A percentile compares a stretch with the other conserved stretches of the same genome.
Evolutionary conservation across 2,797 vertebrate species (phyloP).

Genomic region (Diglossa cyanea): DNA sequence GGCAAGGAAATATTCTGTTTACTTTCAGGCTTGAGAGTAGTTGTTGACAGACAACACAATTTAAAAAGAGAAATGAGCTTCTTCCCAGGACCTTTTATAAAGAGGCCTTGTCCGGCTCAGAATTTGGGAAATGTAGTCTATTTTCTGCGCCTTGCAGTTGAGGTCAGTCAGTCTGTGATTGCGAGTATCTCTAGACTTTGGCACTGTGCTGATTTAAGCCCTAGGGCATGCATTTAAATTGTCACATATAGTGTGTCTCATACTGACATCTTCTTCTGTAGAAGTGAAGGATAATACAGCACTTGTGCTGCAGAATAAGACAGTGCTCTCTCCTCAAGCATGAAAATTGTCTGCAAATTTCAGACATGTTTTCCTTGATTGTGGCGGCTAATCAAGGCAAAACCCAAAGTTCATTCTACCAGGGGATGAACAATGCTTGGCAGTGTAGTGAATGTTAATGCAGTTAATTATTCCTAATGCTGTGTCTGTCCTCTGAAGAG

Average conservation of each 20-base stretch:
- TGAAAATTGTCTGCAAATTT: conserved; percentile 64
- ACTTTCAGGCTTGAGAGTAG: conserved; percentile 9
- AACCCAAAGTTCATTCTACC: conserved; percentile 75
- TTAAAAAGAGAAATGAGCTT: conserved; percentile 43
- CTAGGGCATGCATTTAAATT: conserved; percentile 68
- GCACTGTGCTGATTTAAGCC: conserved; percentile 52
- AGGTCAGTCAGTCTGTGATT: conserved; percentile 60
- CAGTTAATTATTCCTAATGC: conserved; percentile 81
- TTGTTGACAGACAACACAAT: conserved; percentile 11
- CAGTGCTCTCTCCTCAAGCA: conserved; percentile 33
- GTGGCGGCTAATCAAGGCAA: conserved; percentile 68
- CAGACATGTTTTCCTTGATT: conserved; percentile 67
- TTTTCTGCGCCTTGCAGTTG: conserved; percentile 33
- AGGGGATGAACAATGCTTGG: conserved; percentile 73
- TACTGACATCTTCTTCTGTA: conserved; percentile 59
- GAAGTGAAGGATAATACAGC: conserved; percentile 62
- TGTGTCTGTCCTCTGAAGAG: conserved; percentile 53
- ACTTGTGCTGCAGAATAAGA: conserved; percentile 61
- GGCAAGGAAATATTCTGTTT: not conserved
- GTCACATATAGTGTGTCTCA: conserved; percentile 66
- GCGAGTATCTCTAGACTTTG: conserved; percentile 54
- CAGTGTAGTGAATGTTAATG: conserved; percentile 79
- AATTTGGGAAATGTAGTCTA: conserved; percentile 46
- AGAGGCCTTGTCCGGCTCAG: conserved; percentile 58
- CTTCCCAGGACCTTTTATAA: conserved; percentile 59